phyloP scores from a whole-genome alignment of 2,888 invertebrate genomes.

The Palloptera scutellata region DNA sequence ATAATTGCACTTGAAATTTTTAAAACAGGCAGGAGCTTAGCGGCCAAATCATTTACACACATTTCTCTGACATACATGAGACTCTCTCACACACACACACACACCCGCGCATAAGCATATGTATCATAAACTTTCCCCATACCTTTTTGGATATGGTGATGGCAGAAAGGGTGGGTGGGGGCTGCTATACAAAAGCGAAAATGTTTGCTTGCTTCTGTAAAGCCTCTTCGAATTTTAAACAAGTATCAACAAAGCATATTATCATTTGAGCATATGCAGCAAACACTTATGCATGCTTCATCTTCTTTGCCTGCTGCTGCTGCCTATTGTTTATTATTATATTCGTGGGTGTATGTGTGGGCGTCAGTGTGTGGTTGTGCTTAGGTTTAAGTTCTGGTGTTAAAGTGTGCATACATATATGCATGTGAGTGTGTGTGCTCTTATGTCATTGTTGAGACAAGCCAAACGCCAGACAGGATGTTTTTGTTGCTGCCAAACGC shows the following conservation, averaged over 20 bases:
- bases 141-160: not conserved
- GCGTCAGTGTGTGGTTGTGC: no score
- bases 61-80: not conserved
- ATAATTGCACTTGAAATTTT: conserved; percentile 7
- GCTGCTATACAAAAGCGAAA: not conserved
- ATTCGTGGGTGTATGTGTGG: no score
- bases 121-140: not conserved
- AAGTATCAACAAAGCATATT: not conserved
- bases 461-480: no score
- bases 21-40: not conserved
- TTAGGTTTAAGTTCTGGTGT: no score
- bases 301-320: no score
- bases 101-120: not conserved
- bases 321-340: no score
- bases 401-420: no score
- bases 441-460: no score
- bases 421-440: no score
- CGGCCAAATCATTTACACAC: not conserved
- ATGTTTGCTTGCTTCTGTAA: not conserved
- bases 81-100: conserved; percentile 14
- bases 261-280: no score
- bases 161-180: not conserved
- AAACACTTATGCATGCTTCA: no score
- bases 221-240: conserved; percentile 5
- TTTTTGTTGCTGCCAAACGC: no score